Base-by-base conservation (phyloP, 2,797 vertebrate species). In the Miichthys miiuy region DNA sequence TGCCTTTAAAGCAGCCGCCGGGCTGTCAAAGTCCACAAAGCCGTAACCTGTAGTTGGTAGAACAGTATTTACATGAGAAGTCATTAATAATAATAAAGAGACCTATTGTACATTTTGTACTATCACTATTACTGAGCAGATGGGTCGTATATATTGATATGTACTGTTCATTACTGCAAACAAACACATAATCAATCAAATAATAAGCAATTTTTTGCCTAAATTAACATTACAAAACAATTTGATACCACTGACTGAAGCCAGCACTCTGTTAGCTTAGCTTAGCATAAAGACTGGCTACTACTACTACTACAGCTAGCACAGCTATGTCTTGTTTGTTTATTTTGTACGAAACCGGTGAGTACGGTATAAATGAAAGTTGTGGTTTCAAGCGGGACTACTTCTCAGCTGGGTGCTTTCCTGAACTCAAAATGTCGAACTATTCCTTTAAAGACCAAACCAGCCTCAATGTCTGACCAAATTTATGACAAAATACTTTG, bases 11-110 rank as follows among this genome's bases (percentile, higher is more conserved):
- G 98, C 98, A 42, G 98, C 97, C 46, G 96, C 96, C 0, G 98
- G 98, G 93, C 97, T 99, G 93, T 99, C 98, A 75, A 99, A 99
- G 94, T 99, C 98, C 88, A 99, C 98, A 95, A 99, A 99, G 78
- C 98, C 98, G 1, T 99, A 99, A 94, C 98, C 98, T 99, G 94
- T 79, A 47, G 82, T 79, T 89, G 90, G 81, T 13, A 18, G 90
- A 93, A 91, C 58, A 77, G 60, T 62, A 47, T 73, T 80, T 61
- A 72, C 48, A 75, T 56, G 4, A 81, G 65, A 9, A 72, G n/a
- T 38, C 54, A 27, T 20, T 60, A 63, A 82, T 51, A 8, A 65
- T 11, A 78, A 64, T 0, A 56, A 38, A 38, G 34, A 4, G 2
- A 63, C 13, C 8, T 7, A 44, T 44, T 58, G 1, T 60, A 55